Evolutionary conservation across 1,140 invertebrate genomes (phyloP).

Genomic region (Orius insidiosus): DNA sequence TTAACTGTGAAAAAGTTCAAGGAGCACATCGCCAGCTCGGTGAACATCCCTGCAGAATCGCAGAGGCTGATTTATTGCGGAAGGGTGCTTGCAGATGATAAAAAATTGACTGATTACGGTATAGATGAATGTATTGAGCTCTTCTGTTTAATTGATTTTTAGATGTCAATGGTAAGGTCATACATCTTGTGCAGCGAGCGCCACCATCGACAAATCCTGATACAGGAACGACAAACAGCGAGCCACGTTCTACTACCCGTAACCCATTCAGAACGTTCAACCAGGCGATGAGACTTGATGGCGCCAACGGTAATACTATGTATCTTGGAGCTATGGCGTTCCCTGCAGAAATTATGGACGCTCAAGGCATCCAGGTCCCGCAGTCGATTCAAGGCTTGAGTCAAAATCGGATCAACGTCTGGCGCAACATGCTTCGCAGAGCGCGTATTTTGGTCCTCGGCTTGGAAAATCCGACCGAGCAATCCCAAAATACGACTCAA

Average conservation of each 20-base stretch:
- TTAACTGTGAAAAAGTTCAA: conserved; percentile 76
- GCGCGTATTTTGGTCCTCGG: too few relatives aligned
- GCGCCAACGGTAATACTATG: conserved; percentile 31
- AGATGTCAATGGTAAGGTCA: conserved; percentile 84
- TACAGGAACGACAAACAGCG: conserved; percentile 10
- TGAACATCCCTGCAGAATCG: conserved; percentile 57
- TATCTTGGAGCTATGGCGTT: conserved; percentile 45
- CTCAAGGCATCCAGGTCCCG: conserved; percentile 24
- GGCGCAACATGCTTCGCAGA: too few relatives aligned
- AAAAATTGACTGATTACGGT: conserved; percentile 75
- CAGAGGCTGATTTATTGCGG: conserved; percentile 88
- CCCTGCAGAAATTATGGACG: conserved; percentile 36
- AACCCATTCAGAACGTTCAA: conserved; percentile 2
- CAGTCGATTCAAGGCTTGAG: too few relatives aligned
- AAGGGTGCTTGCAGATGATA: conserved; percentile 78
- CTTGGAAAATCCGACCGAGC: too few relatives aligned
- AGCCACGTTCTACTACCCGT: not conserved
- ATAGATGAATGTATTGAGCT: too few relatives aligned
- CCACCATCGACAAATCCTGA: conserved; percentile 28
- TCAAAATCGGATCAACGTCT: too few relatives aligned
- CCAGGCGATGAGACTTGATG: conserved; percentile 2
- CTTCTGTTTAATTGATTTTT: too few relatives aligned
- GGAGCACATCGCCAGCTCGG: conserved; percentile 56
- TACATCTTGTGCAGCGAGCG: conserved; percentile 81
- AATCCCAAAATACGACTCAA: too few relatives aligned